Evolutionary conservation across 2,888 invertebrate genomes (phyloP).

Genomic region (Heliconius charithonia): DNA sequence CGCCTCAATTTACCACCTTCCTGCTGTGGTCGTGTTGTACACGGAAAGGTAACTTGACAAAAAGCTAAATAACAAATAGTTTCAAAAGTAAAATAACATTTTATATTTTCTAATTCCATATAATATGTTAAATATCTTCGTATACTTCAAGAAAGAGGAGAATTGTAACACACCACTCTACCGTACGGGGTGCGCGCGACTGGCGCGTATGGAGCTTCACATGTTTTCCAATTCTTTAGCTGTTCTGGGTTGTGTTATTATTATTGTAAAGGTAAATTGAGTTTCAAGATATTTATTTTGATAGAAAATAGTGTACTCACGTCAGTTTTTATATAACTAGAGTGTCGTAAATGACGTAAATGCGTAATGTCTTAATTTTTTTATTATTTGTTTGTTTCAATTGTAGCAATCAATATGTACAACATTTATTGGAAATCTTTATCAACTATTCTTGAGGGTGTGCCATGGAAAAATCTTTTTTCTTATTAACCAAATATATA

Average conservation of each 20-base stretch:
- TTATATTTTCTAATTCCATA: background rate
- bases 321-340: too few species aligned
- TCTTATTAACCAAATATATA: background rate
- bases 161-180: slow-evolving; percentile 60
- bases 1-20: slow-evolving; percentile 64
- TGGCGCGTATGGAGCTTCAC: slow-evolving; percentile 65
- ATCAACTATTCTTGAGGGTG: too few species aligned
- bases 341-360: too few species aligned
- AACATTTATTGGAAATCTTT: background rate
- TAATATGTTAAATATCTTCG: background rate
- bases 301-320: too few species aligned
- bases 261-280: slow-evolving; percentile 65
- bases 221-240: slow-evolving; percentile 63
- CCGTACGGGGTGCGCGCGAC: slow-evolving; percentile 63
- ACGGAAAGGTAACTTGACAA: slow-evolving; percentile 53
- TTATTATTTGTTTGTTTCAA: too few species aligned
- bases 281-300: too few species aligned
- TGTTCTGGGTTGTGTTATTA: slow-evolving; percentile 64
- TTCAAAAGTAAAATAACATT: too few species aligned
- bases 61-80: background rate
- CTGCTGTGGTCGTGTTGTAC: slow-evolving; percentile 68
- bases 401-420: too few species aligned
- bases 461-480: background rate
- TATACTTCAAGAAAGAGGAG: slow-evolving; percentile 54
- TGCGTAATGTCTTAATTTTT: too few species aligned